Conservation (phyloP, 2,888 invertebrate species). For the Hypomecis atomaria region DNA sequence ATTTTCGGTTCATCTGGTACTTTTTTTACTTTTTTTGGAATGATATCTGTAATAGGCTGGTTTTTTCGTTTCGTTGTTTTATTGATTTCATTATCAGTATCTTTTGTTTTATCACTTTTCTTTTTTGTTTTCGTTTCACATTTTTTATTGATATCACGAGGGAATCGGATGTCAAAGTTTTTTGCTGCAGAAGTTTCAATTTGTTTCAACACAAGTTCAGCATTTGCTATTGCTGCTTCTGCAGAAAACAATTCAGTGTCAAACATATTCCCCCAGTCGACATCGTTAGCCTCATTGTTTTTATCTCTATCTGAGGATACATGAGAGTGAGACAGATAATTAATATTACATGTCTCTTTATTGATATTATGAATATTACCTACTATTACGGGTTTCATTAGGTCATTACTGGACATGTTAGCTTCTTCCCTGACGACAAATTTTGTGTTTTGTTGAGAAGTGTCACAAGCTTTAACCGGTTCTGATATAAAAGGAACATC, state of each 20-base stretch:
- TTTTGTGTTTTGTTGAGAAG: neutral
- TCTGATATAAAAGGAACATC: conserved; percentile 18
- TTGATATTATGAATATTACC: conserved; percentile 3
- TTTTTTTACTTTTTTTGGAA: conserved; percentile 52
- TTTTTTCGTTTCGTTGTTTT: conserved; percentile 42
- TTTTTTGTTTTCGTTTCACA: conserved; percentile 2
- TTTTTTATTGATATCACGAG: neutral
- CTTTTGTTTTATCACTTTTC: conserved; percentile 11
- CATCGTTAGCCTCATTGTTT: conserved; percentile 19
- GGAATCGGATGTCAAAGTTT: conserved; percentile 5
- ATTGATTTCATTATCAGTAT: neutral
- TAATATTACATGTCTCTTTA: neutral
- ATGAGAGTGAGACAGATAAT: neutral
- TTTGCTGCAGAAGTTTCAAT: conserved; percentile 10
- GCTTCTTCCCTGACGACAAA: neutral
- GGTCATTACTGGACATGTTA: conserved; percentile 17
- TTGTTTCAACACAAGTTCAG: conserved; percentile 20
- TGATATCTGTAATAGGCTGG: conserved; percentile 35
- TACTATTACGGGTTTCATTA: conserved; percentile 20
- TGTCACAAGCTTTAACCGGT: conserved; percentile 27
- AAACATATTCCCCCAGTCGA: conserved; percentile 68
- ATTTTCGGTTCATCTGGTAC: conserved; percentile 34
- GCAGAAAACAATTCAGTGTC: conserved; percentile 58
- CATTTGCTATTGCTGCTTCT: conserved; percentile 29
- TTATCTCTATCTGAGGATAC: neutral